Conservation (phyloP, 2,888 invertebrate species). For the Gibbula magus region DNA sequence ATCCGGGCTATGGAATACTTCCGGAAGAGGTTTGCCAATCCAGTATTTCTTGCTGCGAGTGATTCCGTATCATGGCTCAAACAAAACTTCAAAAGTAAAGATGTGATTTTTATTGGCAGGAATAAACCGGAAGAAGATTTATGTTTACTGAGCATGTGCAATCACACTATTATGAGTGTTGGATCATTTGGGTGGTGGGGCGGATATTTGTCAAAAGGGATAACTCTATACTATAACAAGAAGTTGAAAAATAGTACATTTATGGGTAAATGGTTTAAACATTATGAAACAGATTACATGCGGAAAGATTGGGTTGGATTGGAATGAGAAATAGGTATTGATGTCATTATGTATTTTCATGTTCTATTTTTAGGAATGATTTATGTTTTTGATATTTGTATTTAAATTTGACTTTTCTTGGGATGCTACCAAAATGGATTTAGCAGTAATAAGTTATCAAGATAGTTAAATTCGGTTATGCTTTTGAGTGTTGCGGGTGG, state of each 20-base stretch:
- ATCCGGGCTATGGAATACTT: background rate
- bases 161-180: background rate
- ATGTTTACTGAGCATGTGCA: background rate
- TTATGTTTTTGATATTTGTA: no score
- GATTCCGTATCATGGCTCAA: background rate
- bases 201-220: background rate
- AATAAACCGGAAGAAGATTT: background rate
- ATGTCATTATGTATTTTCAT: no score
- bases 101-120: background rate
- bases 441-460: no score
- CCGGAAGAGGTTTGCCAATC: background rate
- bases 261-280: background rate
- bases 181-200: conserved; percentile 15
- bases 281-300: background rate
- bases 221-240: background rate
- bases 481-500: no score
- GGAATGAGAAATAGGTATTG: background rate
- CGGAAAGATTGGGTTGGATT: background rate
- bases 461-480: no score
- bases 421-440: no score
- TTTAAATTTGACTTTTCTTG: no score
- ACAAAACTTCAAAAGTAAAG: conserved; percentile 18
- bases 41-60: background rate
- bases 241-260: background rate
- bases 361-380: no score